Evolutionary conservation across 2,113 vertebrate species (phyloP).

Genomic region (Rhea pennata): DNA sequence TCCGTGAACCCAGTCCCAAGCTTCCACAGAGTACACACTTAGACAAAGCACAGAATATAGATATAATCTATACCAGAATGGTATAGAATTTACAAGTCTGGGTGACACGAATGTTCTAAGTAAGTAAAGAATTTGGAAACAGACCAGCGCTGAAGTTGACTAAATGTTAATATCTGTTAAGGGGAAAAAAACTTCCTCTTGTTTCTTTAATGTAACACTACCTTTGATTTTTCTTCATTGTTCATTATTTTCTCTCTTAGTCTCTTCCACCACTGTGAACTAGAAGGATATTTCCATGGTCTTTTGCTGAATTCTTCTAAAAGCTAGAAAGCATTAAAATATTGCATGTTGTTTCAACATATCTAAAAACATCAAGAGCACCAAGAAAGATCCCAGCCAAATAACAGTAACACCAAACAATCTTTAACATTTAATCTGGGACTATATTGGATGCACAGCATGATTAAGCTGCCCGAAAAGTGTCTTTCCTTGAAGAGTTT

Average conservation of each 20-base stretch:
- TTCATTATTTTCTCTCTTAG: slow-evolving; percentile 84
- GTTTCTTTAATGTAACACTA: slow-evolving; percentile 25
- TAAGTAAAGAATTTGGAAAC: not conserved
- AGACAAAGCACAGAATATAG: not conserved
- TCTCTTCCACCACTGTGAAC: slow-evolving; percentile 87
- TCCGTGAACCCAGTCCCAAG: not conserved
- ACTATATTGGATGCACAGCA: not conserved
- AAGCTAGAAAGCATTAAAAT: slow-evolving; percentile 78
- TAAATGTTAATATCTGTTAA: not conserved
- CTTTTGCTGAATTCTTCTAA: slow-evolving; percentile 76
- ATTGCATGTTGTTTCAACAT: not conserved
- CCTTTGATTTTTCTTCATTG: slow-evolving; percentile 87
- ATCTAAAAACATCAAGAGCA: not conserved
- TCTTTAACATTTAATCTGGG: not conserved
- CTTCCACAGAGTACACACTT: not conserved
- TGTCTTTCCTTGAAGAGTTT: not conserved
- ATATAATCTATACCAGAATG: not conserved
- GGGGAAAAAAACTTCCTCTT: not conserved
- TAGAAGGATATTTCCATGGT: slow-evolving; percentile 82
- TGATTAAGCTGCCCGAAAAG: not conserved
- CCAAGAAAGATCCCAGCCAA: not conserved
- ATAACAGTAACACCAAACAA: not conserved
- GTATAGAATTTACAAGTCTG: not conserved
- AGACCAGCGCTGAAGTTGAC: not conserved
- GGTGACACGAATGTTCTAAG: not conserved